A percentile compares a stretch with the other conserved stretches of the same genome.
Evolutionary conservation across 2,797 vertebrate genomes (phyloP).

Genomic region (Tenualosa thibaudeaui): DNA sequence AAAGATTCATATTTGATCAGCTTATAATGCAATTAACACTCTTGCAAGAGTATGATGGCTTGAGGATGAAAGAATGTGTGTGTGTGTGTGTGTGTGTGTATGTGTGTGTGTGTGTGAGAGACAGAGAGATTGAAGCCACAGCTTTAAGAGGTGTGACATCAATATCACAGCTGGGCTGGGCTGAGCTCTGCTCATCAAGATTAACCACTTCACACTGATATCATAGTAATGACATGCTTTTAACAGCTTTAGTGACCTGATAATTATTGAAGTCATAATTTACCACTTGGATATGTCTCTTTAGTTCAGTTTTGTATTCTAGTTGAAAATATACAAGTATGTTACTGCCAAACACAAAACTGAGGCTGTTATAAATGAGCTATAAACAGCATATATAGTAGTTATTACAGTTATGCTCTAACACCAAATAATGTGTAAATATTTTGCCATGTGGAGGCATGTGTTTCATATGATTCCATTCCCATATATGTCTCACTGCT

Average conservation of each 20-base stretch:
- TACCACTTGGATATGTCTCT: neutral
- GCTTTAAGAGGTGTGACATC: neutral
- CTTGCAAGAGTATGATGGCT: neutral
- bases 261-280: neutral
- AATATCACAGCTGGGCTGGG: neutral
- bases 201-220: neutral
- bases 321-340: neutral
- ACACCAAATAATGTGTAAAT: too few species aligned
- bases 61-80: neutral
- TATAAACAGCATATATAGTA: neutral
- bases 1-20: conserved; percentile 1
- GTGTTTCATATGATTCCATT: too few species aligned
- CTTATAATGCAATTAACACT: conserved; percentile 7
- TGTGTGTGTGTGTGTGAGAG: too few species aligned
- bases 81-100: neutral
- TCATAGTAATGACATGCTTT: neutral
- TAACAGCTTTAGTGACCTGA: neutral
- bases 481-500: too few species aligned
- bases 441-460: too few species aligned
- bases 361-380: neutral
- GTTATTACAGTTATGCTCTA: neutral
- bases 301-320: neutral
- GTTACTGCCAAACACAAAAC: neutral
- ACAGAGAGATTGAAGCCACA: neutral
- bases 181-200: neutral